Base-by-base conservation (phyloP, 2,888 invertebrate species). In the Ophion costatus region DNA sequence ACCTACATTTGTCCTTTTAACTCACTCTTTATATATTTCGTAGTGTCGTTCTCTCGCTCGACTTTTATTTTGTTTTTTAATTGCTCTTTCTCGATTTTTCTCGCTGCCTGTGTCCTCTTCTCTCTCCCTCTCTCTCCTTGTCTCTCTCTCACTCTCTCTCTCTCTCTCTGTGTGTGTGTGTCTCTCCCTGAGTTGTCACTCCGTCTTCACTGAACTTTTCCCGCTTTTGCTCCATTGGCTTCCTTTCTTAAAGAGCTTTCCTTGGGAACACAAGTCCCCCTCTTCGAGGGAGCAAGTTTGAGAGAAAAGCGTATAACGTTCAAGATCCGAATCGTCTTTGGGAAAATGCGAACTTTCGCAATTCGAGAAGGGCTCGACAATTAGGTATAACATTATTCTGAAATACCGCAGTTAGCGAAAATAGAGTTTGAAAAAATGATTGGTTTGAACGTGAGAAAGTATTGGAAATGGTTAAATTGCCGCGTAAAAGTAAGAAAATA, bases 1-100 rank as follows among this genome's bases (percentile, higher is more conserved):
- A 73, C 24, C 76, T 69, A 42, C 42, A 51, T 70, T 56, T 42
- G 69, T 73, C 56, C 14, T 29, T 24, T 20, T 51, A 6, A 29
- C 14, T 61, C 61, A 59, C 33, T 24, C 22, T 22, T 61, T 61
- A 57, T 59, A 5, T 71, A 57, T 33, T 71, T 73, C 33, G 17
- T 42, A 33, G 57, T 71, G 7, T 59, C 38, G 38, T 29, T 38
- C 38, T 70, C 17, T 38, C n/a, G 29, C 4, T 61, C 17, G 6
- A 20, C 61, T 33, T 42, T 42, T 59, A n/a, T 59, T 29, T 11
- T 73, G 22, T 42, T 42, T 42, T n/a, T 61, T 51, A 7, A 45
- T 33, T 66, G 22, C 9, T 70, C 42, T 67, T 42, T 66, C 56
- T 57, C 38, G 0, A 17, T 33, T 66, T 38, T 14, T 57, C 6